These are phyloP conservation scores for Dorcus hopei DNA, from an alignment of 2,888 invertebrate species.

Conservation along the genomic window DNA sequence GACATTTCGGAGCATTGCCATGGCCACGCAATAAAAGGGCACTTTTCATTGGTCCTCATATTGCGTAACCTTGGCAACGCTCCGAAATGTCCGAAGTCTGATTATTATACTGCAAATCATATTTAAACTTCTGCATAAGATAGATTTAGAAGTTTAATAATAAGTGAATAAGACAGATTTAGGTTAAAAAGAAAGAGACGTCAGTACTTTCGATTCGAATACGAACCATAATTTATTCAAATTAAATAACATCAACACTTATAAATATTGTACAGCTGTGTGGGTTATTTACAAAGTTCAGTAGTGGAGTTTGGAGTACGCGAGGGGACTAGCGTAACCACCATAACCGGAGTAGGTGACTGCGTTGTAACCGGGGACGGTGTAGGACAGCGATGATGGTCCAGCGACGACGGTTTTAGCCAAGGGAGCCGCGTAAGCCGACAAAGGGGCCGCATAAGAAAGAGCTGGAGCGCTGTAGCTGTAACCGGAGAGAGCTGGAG, in stretches of 20 bases:
- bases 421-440: constrained; percentile 4
- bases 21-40: too few species aligned
- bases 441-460: constrained; percentile 7
- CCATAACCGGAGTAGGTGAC: not conserved
- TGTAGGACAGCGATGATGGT: not conserved
- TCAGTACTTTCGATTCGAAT: not conserved
- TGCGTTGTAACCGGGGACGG: not conserved
- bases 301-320: constrained; percentile 12
- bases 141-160: too few species aligned
- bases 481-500: not conserved
- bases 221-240: constrained; percentile 1
- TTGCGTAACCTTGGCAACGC: too few species aligned
- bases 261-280: constrained; percentile 15
- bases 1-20: too few species aligned
- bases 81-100: too few species aligned
- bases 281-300: constrained; percentile 4
- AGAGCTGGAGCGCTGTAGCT: not conserved
- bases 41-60: too few species aligned
- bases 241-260: constrained; percentile 5
- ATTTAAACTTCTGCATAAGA: too few species aligned
- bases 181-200: too few species aligned
- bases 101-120: too few species aligned
- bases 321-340: constrained; percentile 4
- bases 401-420: constrained; percentile 1
- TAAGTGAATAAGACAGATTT: too few species aligned